Conservation (phyloP, 2,888 invertebrate genomes). For the Hedya salicella region DNA sequence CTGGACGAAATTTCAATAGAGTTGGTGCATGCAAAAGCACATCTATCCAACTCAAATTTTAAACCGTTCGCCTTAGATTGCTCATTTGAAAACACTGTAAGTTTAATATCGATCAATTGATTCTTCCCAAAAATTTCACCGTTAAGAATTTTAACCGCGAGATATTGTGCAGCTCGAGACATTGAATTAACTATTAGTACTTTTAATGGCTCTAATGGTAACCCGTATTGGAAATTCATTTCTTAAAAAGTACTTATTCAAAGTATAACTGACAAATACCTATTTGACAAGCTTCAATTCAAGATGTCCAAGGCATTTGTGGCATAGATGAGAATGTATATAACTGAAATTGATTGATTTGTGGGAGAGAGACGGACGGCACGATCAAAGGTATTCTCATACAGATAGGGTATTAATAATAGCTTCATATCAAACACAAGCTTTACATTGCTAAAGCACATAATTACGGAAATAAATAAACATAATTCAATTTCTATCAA, state of each 20-base stretch:
- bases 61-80: constrained; percentile 56
- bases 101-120: constrained; percentile 64
- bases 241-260: not conserved
- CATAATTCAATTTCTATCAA: too few relatives aligned
- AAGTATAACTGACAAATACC: constrained; percentile 6
- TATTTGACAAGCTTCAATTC: constrained; percentile 3
- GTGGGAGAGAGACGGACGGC: too few relatives aligned
- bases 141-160: constrained; percentile 65
- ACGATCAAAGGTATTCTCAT: too few relatives aligned
- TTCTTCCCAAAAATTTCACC: constrained; percentile 66
- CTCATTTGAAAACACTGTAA: constrained; percentile 71
- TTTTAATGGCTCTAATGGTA: constrained; percentile 57
- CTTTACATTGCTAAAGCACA: too few relatives aligned
- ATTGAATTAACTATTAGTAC: constrained; percentile 71
- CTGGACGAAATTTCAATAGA: constrained; percentile 63
- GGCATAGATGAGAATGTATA: too few relatives aligned
- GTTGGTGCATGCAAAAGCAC: constrained; percentile 66
- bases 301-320: too few relatives aligned
- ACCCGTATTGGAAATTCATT: constrained; percentile 68
- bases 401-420: too few relatives aligned
- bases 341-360: too few relatives aligned
- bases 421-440: too few relatives aligned
- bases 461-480: too few relatives aligned
- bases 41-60: constrained; percentile 61
- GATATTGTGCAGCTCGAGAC: constrained; percentile 58